A percentile compares a stretch with the other conserved stretches of the same genome.
phyloP scores from a whole-genome alignment of 2,888 invertebrate species.

The Drosophila anomalipes region DNA sequence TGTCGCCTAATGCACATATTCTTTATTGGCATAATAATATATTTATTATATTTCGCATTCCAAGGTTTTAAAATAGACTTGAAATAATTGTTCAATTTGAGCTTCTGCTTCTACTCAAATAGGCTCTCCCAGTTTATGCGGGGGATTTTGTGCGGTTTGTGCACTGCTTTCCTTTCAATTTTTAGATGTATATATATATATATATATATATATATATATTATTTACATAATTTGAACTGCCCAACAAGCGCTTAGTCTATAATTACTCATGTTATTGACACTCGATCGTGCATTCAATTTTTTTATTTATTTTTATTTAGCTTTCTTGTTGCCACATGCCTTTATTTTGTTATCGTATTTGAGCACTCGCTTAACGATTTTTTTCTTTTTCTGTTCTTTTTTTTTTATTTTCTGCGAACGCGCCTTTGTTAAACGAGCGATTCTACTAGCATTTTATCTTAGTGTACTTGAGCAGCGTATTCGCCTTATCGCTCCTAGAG shows the following conservation, averaged over 20 bases:
- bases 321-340: constrained; percentile 33
- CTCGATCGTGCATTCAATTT: constrained; percentile 10
- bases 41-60: background rate
- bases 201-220: background rate
- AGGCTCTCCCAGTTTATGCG: background rate
- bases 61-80: background rate
- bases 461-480: constrained; percentile 10
- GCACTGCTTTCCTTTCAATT: background rate
- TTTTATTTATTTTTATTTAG: constrained; percentile 3
- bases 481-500: constrained; percentile 46
- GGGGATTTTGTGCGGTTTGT: constrained; percentile 8
- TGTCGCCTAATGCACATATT: background rate
- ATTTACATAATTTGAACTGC: constrained; percentile 9
- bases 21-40: background rate
- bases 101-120: background rate
- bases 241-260: constrained; percentile 1
- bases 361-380: constrained; percentile 17
- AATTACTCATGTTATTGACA: constrained; percentile 61
- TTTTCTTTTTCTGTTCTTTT: constrained; percentile 30
- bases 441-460: constrained; percentile 40
- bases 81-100: background rate
- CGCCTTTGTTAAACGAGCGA: constrained; percentile 53
- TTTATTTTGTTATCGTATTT: constrained; percentile 34
- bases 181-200: background rate
- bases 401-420: constrained; percentile 28